These are phyloP conservation scores for Eupristina koningsbergeri DNA, from an alignment of 1,140 invertebrate genomes.

Conservation along the genomic window DNA sequence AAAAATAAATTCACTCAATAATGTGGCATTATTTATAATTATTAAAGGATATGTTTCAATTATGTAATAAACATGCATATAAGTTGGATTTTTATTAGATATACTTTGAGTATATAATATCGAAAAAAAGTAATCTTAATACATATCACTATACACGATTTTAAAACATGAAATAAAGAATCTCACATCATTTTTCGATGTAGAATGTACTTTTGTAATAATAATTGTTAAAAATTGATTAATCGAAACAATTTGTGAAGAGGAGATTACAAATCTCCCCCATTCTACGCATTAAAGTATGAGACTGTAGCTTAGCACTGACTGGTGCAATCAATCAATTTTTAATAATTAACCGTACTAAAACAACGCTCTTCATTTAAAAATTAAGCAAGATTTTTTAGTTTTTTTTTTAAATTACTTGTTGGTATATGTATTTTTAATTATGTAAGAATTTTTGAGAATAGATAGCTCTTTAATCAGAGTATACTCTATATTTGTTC, in stretches of 20 bases:
- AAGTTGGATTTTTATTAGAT: no score
- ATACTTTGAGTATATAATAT: no score
- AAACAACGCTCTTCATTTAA: background rate
- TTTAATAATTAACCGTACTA: background rate
- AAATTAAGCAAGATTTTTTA: background rate
- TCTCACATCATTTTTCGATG: background rate
- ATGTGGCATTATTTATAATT: no score
- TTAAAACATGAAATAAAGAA: background rate
- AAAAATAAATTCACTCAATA: no score
- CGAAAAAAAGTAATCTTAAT: no score
- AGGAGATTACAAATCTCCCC: background rate
- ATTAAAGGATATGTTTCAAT: no score
- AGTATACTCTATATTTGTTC: no score
- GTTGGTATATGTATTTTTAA: no score
- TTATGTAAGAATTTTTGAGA: no score
- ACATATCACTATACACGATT: background rate
- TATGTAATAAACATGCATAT: no score
- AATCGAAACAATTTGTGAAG: slow-evolving; percentile 2
- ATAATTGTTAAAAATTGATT: slow-evolving; percentile 18
- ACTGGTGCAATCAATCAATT: slow-evolving; percentile 12
- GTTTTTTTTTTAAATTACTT: background rate
- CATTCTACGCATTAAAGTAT: slow-evolving; percentile 4
- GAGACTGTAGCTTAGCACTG: background rate
- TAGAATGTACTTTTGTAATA: background rate
- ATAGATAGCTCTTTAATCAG: no score